These are phyloP conservation scores for Tetranychus piercei DNA, from an alignment of 2,888 invertebrate species.

Conservation along the genomic window DNA sequence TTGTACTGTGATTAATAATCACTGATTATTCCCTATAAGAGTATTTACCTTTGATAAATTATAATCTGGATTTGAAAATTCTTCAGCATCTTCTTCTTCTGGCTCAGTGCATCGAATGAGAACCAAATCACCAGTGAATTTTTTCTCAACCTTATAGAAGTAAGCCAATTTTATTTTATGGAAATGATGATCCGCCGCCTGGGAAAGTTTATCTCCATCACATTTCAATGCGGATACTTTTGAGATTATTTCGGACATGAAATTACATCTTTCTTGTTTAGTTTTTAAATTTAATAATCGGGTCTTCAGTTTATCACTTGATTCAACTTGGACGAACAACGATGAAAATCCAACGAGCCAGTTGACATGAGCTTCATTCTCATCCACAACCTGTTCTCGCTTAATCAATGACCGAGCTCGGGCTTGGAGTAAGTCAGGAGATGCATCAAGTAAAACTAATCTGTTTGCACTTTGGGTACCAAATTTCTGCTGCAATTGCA, in stretches of 20 bases:
- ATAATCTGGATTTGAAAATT: background rate
- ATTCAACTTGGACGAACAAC: background rate
- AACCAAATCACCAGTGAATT: slow-evolving; percentile 4
- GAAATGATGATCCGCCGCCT: background rate
- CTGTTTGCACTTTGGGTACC: background rate
- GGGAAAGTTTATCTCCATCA: background rate
- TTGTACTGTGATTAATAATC: no score
- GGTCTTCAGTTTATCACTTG: background rate
- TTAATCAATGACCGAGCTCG: slow-evolving; percentile 2
- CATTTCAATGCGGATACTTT: background rate
- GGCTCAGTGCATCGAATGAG: slow-evolving; percentile 7
- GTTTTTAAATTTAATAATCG: background rate
- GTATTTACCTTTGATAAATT: background rate
- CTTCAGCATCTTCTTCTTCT: background rate
- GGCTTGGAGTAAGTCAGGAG: background rate
- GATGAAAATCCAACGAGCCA: background rate
- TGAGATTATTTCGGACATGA: background rate
- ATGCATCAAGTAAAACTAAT: background rate
- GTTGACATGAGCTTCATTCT: slow-evolving; percentile 3
- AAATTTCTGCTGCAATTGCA: slow-evolving; percentile 8
- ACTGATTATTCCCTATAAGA: no score
- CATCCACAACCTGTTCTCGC: background rate
- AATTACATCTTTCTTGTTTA: background rate
- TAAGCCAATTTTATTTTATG: slow-evolving; percentile 10
- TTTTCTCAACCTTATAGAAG: background rate